Evolutionary conservation across 2,888 invertebrate genomes (phyloP).

Genomic region (Apamea monoglypha): DNA sequence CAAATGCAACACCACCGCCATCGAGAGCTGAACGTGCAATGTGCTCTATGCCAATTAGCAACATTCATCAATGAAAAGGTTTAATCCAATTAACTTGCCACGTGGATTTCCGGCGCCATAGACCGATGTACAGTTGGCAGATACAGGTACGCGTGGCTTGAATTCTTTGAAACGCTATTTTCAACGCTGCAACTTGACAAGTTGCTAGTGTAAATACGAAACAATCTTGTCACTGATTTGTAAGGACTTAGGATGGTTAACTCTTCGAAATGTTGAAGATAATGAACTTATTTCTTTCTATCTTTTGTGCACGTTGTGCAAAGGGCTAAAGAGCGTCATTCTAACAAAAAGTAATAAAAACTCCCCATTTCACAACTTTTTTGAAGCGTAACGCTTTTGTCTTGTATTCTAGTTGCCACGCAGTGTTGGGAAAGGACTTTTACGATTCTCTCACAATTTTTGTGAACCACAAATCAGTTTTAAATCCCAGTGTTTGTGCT

Average conservation of each 20-base stretch:
- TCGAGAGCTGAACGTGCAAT: background rate
- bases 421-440: too few relatives aligned
- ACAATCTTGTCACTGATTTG: background rate
- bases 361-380: too few relatives aligned
- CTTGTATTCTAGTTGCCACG: too few relatives aligned
- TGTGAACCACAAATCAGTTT: too few relatives aligned
- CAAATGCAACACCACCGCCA: background rate
- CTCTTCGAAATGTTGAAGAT: background rate
- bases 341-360: background rate
- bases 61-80: background rate
- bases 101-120: background rate
- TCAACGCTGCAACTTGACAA: background rate
- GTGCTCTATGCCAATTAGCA: background rate
- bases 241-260: background rate
- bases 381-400: too few relatives aligned
- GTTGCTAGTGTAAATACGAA: background rate
- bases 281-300: background rate
- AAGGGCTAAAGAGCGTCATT: too few relatives aligned
- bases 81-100: background rate
- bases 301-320: background rate
- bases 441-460: too few relatives aligned
- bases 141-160: background rate
- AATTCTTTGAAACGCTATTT: background rate
- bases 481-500: too few relatives aligned
- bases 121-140: background rate